Evolutionary conservation across 2,888 invertebrate species (phyloP).

Genomic region (Trichacis sp.): DNA sequence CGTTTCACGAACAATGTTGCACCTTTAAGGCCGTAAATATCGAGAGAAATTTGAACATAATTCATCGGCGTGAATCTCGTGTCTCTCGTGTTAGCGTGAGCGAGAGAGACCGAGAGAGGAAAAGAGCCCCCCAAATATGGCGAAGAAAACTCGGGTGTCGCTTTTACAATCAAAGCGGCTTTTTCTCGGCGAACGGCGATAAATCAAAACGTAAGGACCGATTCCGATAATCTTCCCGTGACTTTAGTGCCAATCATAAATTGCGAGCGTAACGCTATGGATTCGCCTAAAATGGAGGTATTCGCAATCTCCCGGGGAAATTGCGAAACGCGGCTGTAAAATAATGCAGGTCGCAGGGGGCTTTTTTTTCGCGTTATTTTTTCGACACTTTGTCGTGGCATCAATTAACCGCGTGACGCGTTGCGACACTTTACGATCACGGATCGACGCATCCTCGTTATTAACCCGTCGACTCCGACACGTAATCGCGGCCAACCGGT

Average conservation of each 20-base stretch:
- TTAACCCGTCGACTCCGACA: slow-evolving; percentile 9
- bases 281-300: slow-evolving; percentile 3
- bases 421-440: slow-evolving; percentile 19
- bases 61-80: neutral
- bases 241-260: neutral
- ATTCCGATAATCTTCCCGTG: neutral
- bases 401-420: slow-evolving; percentile 13
- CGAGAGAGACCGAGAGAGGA: too few relatives aligned
- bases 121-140: slow-evolving; percentile 1
- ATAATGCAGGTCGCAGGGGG: neutral
- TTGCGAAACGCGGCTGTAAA: neutral
- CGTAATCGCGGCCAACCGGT: slow-evolving; percentile 11
- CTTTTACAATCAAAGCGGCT: neutral
- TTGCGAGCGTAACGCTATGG: neutral
- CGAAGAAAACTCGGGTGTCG: neutral
- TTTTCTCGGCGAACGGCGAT: neutral
- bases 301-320: neutral
- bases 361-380: neutral
- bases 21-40: neutral
- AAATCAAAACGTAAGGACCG: neutral
- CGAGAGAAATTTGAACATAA: neutral
- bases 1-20: neutral
- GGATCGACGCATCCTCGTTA: slow-evolving; percentile 23
- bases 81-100: neutral
- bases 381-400: slow-evolving; percentile 18